These are phyloP conservation scores for Leucophenga varia DNA, from an alignment of 1,140 invertebrate species.

Conservation along the genomic window DNA sequence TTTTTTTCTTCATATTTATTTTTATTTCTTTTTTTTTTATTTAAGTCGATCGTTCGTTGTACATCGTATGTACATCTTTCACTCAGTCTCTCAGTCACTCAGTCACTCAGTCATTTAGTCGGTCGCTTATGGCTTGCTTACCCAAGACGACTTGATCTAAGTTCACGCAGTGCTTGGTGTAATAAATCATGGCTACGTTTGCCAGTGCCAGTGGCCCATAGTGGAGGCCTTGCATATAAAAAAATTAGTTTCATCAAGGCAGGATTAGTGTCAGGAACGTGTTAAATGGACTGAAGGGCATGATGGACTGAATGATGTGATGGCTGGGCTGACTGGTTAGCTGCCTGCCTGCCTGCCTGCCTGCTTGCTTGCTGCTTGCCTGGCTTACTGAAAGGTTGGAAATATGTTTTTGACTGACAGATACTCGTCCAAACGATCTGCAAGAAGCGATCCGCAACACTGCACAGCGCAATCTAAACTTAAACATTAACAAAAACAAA, in stretches of 20 bases:
- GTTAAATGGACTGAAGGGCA: conserved; percentile 57
- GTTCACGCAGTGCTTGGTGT: conserved; percentile 50
- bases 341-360: conserved; percentile 24
- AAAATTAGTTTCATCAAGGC: conserved; percentile 57
- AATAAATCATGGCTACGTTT: conserved; percentile 53
- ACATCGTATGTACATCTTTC: too few relatives aligned
- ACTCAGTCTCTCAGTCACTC: neutral
- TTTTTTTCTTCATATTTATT: neutral
- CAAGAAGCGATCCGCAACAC: too few relatives aligned
- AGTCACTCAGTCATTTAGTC: neutral
- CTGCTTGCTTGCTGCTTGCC: conserved; percentile 16
- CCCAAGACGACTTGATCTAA: too few relatives aligned
- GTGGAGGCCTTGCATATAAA: conserved; percentile 38
- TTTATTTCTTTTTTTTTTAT: neutral
- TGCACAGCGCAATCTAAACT: too few relatives aligned
- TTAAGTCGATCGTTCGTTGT: neutral
- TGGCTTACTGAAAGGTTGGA: conserved; percentile 14
- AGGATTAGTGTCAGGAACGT: conserved; percentile 57
- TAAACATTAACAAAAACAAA: too few relatives aligned
- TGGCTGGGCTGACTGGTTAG: too few relatives aligned
- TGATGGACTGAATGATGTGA: too few relatives aligned
- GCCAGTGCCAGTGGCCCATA: too few relatives aligned
- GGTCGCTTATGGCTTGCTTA: too few relatives aligned
- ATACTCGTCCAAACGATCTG: too few relatives aligned
- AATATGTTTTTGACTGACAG: too few relatives aligned